These are phyloP conservation scores for Brachionus calyciflorus DNA, from an alignment of 1,140 invertebrate genomes.

Conservation along the genomic window DNA sequence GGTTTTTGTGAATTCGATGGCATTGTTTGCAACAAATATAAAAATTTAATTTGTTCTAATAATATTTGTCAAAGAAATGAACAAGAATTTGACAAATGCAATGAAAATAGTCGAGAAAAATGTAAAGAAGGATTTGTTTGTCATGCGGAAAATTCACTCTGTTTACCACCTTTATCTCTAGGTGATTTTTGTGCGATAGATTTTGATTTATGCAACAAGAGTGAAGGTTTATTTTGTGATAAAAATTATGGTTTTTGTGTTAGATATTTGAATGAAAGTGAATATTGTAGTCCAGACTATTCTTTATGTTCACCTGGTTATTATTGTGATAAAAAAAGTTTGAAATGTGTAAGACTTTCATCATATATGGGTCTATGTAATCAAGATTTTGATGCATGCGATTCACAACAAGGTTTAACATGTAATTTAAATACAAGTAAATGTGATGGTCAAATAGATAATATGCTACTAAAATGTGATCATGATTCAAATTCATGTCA, in stretches of 20 bases:
- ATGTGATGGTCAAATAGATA: neutral
- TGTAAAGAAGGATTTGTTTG: neutral
- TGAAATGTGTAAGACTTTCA: neutral
- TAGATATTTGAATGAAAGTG: neutral
- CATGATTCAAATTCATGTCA: neutral
- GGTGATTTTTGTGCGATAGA: slow-evolving; percentile 1
- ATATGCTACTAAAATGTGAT: neutral
- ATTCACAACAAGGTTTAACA: neutral
- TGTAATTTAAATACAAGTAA: neutral
- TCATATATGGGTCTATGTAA: neutral
- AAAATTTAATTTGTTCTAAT: neutral
- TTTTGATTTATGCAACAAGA: neutral
- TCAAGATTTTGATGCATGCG: neutral
- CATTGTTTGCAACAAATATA: slow-evolving; percentile 3
- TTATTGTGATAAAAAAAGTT: neutral
- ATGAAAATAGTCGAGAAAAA: neutral
- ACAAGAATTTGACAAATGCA: neutral
- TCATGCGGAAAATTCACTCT: neutral
- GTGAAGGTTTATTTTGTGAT: neutral
- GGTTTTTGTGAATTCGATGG: neutral
- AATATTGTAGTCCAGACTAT: slow-evolving; percentile 11
- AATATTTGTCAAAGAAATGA: neutral
- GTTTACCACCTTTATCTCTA: neutral
- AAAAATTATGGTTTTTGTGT: slow-evolving; percentile 12
- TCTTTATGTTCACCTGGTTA: slow-evolving; percentile 20